phyloP scores from a whole-genome alignment of 2,888 invertebrate genomes.

The Drosophila recens region DNA sequence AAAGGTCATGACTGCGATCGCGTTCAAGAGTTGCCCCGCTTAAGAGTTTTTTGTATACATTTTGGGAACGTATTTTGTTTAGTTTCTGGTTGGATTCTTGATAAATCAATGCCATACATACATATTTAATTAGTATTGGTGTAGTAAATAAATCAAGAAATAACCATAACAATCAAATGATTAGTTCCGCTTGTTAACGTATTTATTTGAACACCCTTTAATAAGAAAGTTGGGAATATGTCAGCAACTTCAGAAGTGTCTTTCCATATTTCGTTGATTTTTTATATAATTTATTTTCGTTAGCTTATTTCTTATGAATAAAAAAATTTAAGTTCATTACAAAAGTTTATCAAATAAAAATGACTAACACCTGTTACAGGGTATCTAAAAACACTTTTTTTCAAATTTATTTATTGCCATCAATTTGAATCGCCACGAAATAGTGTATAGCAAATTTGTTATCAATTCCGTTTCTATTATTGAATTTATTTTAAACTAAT shows the following conservation, averaged over 20 bases:
- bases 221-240: not conserved
- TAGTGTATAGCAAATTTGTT: not conserved
- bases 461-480: not conserved
- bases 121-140: not conserved
- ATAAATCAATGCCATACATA: conserved; percentile 2
- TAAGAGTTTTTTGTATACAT: conserved; percentile 3
- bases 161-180: conserved; percentile 2
- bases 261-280: not conserved
- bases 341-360: not conserved
- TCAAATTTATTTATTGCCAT: not conserved
- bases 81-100: conserved; percentile 3
- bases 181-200: not conserved
- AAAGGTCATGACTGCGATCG: conserved; percentile 32
- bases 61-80: not conserved
- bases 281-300: not conserved
- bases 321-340: not conserved
- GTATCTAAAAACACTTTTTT: not conserved
- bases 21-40: not conserved
- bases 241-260: not conserved
- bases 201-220: not conserved
- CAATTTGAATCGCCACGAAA: conserved; percentile 8
- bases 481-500: not conserved
- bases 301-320: not conserved
- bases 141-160: not conserved
- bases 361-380: not conserved